Percentiles rank a stretch among this genome's conserved stretches.
These are phyloP conservation scores for Chiroxiphia lanceolata DNA, from an alignment of 2,797 vertebrate genomes.

Conservation along the genomic window DNA sequence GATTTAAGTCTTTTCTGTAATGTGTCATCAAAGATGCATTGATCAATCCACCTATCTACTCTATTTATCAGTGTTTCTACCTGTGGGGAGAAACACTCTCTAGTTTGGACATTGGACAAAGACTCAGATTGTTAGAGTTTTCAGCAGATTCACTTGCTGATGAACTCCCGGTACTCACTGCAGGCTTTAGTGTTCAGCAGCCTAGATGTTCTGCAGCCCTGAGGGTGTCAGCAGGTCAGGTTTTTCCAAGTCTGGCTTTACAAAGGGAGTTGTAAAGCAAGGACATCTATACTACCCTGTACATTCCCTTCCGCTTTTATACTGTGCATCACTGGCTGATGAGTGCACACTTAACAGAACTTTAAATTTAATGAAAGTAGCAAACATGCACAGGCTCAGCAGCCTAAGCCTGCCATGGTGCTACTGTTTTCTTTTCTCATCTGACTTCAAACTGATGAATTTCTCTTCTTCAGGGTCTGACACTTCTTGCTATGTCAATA, in stretches of 20 bases:
- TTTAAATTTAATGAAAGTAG: not conserved
- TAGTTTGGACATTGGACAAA: not conserved
- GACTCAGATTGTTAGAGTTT: not conserved
- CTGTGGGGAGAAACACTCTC: not conserved
- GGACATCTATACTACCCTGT: not conserved
- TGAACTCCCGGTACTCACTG: not conserved
- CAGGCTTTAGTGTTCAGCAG: not conserved
- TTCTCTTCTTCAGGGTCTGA: not conserved
- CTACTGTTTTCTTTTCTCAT: not conserved
- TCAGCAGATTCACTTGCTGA: not conserved
- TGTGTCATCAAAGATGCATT: not conserved
- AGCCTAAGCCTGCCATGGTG: not conserved
- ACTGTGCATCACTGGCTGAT: not conserved
- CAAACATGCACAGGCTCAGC: not conserved
- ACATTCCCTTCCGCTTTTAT: not conserved
- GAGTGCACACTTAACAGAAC: not conserved
- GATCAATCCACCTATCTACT: not conserved
- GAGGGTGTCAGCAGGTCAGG: not conserved
- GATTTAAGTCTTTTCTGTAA: not conserved
- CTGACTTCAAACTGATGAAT: not conserved
- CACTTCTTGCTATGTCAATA: not conserved
- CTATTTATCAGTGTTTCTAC: not conserved
- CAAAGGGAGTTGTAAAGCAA: not conserved
- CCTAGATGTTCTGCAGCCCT: not conserved
- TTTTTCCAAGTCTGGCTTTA: slow-evolving; percentile 13